These are phyloP conservation scores for Pyrgilauda ruficollis DNA, from an alignment of 2,113 vertebrate species.

Conservation along the genomic window DNA sequence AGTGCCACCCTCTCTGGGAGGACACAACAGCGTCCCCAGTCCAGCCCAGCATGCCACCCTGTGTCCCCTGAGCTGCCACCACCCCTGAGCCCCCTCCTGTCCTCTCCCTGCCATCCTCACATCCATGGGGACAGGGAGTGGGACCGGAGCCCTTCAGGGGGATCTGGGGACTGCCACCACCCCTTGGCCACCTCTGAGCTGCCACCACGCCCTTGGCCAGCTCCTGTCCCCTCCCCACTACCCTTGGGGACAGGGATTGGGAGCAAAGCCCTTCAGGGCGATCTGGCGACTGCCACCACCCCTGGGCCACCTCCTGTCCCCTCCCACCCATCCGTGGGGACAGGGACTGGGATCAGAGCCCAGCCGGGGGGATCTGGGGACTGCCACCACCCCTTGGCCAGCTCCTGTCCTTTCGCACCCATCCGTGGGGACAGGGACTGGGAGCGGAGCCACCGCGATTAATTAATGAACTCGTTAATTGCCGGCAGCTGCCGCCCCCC, in stretches of 20 bases:
- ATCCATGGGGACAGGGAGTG: accelerated
- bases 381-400: neutral
- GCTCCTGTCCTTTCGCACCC: neutral
- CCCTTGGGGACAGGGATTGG: neutral
- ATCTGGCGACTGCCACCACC: too few relatives aligned
- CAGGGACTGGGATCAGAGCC: too few relatives aligned
- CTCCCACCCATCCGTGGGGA: too few relatives aligned
- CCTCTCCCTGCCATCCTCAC: neutral
- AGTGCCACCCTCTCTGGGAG: neutral
- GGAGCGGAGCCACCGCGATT: neutral
- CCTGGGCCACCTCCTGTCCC: too few relatives aligned
- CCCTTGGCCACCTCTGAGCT: too few relatives aligned
- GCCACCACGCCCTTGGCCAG: too few relatives aligned
- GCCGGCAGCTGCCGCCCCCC: neutral
- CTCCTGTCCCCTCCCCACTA: too few relatives aligned
- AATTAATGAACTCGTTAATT: neutral
- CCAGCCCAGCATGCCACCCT: neutral
- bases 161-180: too few relatives aligned
- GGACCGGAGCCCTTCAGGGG: neutral
- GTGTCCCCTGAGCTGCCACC: neutral
- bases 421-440: neutral
- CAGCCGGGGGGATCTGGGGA: too few relatives aligned
- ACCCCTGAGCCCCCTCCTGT: neutral
- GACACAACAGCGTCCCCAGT: neutral
- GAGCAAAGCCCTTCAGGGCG: neutral